A percentile compares a stretch with the other conserved stretches of the same genome.
Conservation (phyloP, 2,888 invertebrate species). For the Acanthopleura granulata region DNA sequence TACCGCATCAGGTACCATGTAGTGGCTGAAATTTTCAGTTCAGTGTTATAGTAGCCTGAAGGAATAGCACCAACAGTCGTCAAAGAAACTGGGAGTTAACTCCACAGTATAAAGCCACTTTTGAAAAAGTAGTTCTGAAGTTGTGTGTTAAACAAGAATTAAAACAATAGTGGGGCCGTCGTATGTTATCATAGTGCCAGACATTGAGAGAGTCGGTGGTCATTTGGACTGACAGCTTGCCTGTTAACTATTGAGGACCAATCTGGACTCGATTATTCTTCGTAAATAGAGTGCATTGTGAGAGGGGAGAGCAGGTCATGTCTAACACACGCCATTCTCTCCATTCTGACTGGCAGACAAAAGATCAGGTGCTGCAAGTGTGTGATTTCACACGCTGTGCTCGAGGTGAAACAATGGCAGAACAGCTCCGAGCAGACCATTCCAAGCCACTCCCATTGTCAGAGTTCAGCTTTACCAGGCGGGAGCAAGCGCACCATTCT, state of each 20-base stretch:
- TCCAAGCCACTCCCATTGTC: neutral
- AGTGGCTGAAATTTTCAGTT: too few relatives aligned
- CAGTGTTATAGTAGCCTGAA: too few relatives aligned
- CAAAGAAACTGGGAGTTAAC: too few relatives aligned
- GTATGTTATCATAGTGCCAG: too few relatives aligned
- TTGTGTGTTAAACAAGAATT: too few relatives aligned
- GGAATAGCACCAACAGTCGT: too few relatives aligned
- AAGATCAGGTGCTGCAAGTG: constrained; percentile 13
- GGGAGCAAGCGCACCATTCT: constrained; percentile 1
- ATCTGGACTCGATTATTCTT: constrained; percentile 4
- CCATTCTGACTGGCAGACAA: constrained; percentile 1
- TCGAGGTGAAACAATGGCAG: neutral
- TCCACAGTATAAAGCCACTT: too few relatives aligned
- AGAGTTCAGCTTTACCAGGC: neutral
- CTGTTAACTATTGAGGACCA: neutral
- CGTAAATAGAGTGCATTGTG: constrained; percentile 13
- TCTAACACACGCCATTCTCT: constrained; percentile 2
- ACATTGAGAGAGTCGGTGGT: too few relatives aligned
- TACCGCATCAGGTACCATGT: too few relatives aligned
- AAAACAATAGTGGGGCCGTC: too few relatives aligned
- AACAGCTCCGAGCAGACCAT: constrained; percentile 14
- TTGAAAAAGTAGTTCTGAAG: too few relatives aligned
- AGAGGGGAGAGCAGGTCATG: constrained; percentile 8
- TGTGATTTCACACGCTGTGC: constrained; percentile 15
- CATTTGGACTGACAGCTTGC: neutral